Evolutionary conservation across 2,113 vertebrate species (phyloP), one percentile per base, ranked within the genome.

Genomic region (Rhinolophus ferrumequinum): DNA sequence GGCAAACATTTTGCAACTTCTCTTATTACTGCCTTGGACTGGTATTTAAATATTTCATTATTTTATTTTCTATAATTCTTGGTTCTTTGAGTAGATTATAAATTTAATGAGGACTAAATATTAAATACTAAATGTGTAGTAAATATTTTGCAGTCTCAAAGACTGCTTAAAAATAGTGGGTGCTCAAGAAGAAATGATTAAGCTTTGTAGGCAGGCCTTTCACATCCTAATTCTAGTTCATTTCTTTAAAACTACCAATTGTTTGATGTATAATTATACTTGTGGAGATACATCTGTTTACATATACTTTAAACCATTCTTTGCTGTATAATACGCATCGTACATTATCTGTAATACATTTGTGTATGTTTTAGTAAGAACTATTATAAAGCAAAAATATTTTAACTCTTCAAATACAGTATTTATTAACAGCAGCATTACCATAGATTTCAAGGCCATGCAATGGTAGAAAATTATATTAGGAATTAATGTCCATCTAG

Each of bases 21-120:
- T 85, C 80, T 73, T 81, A 8, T 67, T 62, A 84, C 14, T 82
- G 35, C 24, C 66, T 80, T 86, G 58, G 41, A 33, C 10, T 94
- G 21, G 33, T 64, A 80, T 60, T 73, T 84, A 66, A 84, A 67
- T 18, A 72, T 56, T 79, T 90, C 16, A 77, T 88, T 87, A 82
- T 92, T 86, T 90, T 91, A 92, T 56, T 83, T 73, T 82, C 21
- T 76, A 47, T 38, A n/a, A 76, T 72, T 70, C 62, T 89, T 35
- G 12, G 13, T 91, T 21, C 9, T 69, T 54, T 62, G n/a, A 82
- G 38, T 79, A 80, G 21, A 60, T 80, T 58, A 73, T 6, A 80
- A 60, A 69, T 8, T 72, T 66, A 26, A 58, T 54, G 38, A 66
- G 47, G 26, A 72, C 9, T 66, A 18, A 54, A 54, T 54, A 54